phyloP scores from a whole-genome alignment of 1,140 invertebrate genomes.

The Diabrotica undecimpunctata region DNA sequence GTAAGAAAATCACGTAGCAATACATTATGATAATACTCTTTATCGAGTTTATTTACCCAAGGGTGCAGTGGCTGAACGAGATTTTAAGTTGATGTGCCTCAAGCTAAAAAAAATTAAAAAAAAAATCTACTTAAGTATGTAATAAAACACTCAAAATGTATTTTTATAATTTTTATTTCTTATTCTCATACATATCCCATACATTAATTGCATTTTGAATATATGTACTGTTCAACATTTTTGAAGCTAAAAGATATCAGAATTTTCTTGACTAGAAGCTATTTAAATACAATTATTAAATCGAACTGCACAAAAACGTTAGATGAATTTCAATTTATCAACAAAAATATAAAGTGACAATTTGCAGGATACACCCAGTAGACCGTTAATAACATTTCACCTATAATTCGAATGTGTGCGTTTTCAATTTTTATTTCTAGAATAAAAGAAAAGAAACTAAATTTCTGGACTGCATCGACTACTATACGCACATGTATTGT shows the following conservation, averaged over 20 bases:
- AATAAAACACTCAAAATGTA: background rate
- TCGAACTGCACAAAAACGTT: conserved; percentile 37
- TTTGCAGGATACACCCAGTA: conserved; percentile 27
- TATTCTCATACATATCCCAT: conserved; percentile 50
- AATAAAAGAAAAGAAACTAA: conserved; percentile 12
- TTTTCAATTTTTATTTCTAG: conserved; percentile 9
- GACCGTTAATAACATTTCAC: conserved; percentile 18
- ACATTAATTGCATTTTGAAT: conserved; percentile 48
- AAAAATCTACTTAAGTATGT: too few relatives aligned
- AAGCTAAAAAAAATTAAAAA: too few relatives aligned
- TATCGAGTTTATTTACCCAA: too few relatives aligned
- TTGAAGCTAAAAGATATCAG: conserved; percentile 46
- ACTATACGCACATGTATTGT: too few relatives aligned
- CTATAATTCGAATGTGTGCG: conserved; percentile 25
- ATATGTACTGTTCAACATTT: conserved; percentile 47
- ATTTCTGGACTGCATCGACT: background rate
- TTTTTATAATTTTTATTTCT: conserved; percentile 24
- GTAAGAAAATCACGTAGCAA: too few relatives aligned
- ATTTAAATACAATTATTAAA: conserved; percentile 34
- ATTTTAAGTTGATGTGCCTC: too few relatives aligned
- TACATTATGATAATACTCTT: too few relatives aligned
- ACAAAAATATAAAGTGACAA: conserved; percentile 39
- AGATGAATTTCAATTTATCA: conserved; percentile 29
- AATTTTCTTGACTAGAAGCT: conserved; percentile 46
- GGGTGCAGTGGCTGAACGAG: too few relatives aligned